phyloP scores from a whole-genome alignment of 1,140 invertebrate species.

The Tigriopus japonicus region DNA sequence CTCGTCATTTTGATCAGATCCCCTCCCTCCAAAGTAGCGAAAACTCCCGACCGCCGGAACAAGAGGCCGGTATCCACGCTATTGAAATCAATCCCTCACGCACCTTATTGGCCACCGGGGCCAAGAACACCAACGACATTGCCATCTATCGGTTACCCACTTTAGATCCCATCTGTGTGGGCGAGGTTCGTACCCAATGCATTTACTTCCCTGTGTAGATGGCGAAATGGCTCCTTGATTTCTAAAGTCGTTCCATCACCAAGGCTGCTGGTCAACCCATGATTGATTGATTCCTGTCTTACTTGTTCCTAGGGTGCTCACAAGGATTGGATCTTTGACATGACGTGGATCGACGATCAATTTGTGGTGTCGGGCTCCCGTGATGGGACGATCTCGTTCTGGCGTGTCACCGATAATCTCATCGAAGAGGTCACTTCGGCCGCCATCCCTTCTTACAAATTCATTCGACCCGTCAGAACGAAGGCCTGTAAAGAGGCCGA shows the following conservation, averaged over 20 bases:
- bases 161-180: constrained; percentile 81
- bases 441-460: constrained; percentile 2
- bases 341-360: constrained; percentile 89
- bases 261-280: too few species aligned
- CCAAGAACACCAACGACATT: constrained; percentile 73
- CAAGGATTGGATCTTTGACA: constrained; percentile 83
- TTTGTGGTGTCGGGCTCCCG: constrained; percentile 80
- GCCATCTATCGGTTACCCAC: constrained; percentile 81
- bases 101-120: constrained; percentile 75
- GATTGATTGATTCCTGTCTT: too few species aligned
- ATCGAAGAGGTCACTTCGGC: constrained; percentile 10
- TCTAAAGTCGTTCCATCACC: too few species aligned
- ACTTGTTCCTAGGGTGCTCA: constrained; percentile 43
- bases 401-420: constrained; percentile 27
- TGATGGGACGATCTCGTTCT: constrained; percentile 43
- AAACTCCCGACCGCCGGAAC: constrained; percentile 22
- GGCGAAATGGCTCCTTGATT: too few species aligned
- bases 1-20: constrained; percentile 58
- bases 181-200: constrained; percentile 40
- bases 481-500: constrained; percentile 47
- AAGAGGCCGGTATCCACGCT: constrained; percentile 75
- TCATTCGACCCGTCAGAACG: constrained; percentile 45
- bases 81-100: constrained; percentile 83
- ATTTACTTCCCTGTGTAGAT: too few species aligned
- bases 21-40: constrained; percentile 41